Evolutionary conservation across 2,888 invertebrate species (phyloP).

Genomic region (Herminia tarsipennalis): DNA sequence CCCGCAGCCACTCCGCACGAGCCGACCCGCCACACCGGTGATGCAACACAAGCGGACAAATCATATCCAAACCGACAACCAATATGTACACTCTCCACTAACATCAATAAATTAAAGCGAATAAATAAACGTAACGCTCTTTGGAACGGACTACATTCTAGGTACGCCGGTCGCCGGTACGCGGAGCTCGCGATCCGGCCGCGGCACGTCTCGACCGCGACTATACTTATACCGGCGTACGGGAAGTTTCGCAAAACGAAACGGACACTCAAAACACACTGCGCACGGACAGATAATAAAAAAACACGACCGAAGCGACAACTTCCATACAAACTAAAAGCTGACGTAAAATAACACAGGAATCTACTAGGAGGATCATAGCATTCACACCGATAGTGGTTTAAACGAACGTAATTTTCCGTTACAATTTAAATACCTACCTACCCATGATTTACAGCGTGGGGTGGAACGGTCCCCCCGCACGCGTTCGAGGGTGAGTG

Average conservation of each 20-base stretch:
- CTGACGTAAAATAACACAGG: constrained; percentile 34
- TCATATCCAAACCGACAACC: constrained; percentile 35
- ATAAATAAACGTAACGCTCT: constrained; percentile 74
- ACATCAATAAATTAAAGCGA: constrained; percentile 72
- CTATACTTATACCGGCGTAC: no score
- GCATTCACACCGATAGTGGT: constrained; percentile 53
- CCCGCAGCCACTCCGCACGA: constrained; percentile 15
- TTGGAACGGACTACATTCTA: constrained; percentile 78
- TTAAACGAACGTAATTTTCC: constrained; percentile 30
- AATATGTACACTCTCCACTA: constrained; percentile 50
- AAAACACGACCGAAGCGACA: constrained; percentile 22
- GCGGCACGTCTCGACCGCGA: no score
- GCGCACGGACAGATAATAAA: neutral
- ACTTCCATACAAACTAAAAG: constrained; percentile 16
- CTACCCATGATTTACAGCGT: constrained; percentile 22
- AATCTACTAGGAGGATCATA: constrained; percentile 43
- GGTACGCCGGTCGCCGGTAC: constrained; percentile 54
- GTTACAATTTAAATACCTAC: constrained; percentile 18
- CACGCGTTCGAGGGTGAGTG: constrained; percentile 51
- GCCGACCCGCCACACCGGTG: constrained; percentile 38
- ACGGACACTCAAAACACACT: neutral
- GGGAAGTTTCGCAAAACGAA: no score
- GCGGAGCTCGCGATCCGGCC: constrained; percentile 28
- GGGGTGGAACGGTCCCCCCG: neutral
- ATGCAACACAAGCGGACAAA: constrained; percentile 49